A percentile compares a stretch with the other conserved stretches of the same genome.
phyloP scores from a whole-genome alignment of 1,140 invertebrate genomes.

The Lepidurus arcticus region DNA sequence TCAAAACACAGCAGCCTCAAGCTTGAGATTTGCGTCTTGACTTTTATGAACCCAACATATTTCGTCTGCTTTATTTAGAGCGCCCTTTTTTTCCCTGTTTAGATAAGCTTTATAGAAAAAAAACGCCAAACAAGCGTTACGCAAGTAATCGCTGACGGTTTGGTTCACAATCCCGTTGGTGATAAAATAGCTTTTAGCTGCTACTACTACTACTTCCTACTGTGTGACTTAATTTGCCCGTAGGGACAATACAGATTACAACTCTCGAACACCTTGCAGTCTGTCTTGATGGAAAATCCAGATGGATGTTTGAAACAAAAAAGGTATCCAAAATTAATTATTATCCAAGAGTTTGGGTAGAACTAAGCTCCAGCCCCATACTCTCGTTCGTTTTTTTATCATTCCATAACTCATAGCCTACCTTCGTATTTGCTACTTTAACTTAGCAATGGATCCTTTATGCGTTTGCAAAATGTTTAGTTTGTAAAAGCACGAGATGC shows the following conservation, averaged over 20 bases:
- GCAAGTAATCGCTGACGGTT: neutral
- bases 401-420: no score
- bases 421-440: no score
- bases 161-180: neutral
- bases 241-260: neutral
- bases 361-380: neutral
- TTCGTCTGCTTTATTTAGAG: neutral
- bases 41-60: neutral
- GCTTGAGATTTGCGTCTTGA: neutral
- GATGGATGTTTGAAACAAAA: neutral
- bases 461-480: no score
- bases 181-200: constrained; percentile 1
- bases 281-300: neutral
- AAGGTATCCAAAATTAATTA: neutral
- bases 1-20: neutral
- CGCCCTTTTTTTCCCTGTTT: neutral
- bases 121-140: neutral
- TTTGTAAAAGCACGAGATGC: no score
- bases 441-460: no score
- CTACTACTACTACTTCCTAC: neutral
- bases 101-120: neutral
- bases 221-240: neutral
- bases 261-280: neutral
- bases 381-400: no score
- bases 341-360: neutral